Evolutionary conservation across 2,888 invertebrate genomes (phyloP).

Genomic region (Drosophila melanocephala): DNA sequence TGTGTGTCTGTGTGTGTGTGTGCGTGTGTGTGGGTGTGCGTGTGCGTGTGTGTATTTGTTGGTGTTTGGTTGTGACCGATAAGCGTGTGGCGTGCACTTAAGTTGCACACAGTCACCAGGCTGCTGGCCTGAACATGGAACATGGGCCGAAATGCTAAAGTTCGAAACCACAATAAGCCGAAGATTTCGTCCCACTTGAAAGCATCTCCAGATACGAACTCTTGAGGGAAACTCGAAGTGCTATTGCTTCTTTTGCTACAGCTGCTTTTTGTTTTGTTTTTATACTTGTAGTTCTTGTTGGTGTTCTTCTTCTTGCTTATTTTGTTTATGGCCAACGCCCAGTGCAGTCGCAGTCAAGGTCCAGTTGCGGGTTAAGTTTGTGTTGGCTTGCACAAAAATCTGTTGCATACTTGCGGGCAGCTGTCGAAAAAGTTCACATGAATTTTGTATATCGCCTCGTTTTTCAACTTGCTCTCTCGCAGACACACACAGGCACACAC

Average conservation of each 20-base stretch:
- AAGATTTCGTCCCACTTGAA: slow-evolving; percentile 51
- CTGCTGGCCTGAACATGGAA: slow-evolving; percentile 21
- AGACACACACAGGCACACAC: background rate
- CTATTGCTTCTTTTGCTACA: background rate
- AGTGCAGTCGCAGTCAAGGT: slow-evolving; percentile 17
- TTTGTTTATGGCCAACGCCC: slow-evolving; percentile 56
- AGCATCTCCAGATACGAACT: slow-evolving; percentile 25
- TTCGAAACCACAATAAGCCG: slow-evolving; percentile 77
- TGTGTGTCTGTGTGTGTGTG: slow-evolving; percentile 12
- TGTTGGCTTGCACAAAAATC: slow-evolving; percentile 48
- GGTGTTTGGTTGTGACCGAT: slow-evolving; percentile 65
- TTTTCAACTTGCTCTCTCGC: slow-evolving; percentile 1
- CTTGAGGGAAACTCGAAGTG: slow-evolving; percentile 32
- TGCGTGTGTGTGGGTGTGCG: slow-evolving; percentile 1
- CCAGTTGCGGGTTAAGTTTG: slow-evolving; percentile 54
- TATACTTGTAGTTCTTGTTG: slow-evolving; percentile 17
- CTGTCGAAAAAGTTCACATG: slow-evolving; percentile 62
- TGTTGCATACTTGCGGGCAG: slow-evolving; percentile 75
- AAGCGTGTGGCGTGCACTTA: slow-evolving; percentile 77
- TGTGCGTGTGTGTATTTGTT: slow-evolving; percentile 3
- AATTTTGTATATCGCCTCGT: background rate
- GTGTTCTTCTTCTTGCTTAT: slow-evolving; percentile 20
- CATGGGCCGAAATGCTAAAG: slow-evolving; percentile 56
- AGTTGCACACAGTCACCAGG: slow-evolving; percentile 65
- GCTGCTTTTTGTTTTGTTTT: slow-evolving; percentile 33